phyloP scores from a whole-genome alignment of 2,113 vertebrate genomes.

The Tinamus guttatus region DNA sequence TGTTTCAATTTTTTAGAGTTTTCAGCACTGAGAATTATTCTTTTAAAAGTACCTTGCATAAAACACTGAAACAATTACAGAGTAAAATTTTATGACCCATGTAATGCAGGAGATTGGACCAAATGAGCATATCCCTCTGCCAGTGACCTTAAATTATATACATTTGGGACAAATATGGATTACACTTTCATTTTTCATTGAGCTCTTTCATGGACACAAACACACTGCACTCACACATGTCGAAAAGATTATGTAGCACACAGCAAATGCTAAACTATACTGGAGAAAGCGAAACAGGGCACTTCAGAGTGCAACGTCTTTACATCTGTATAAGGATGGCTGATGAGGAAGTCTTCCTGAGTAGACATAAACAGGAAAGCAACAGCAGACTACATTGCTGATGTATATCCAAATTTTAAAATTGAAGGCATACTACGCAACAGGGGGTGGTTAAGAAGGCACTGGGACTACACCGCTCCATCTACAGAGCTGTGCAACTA shows the following conservation, averaged over 20 bases:
- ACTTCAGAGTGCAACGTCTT: background rate
- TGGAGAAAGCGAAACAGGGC: background rate
- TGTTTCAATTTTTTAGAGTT: background rate
- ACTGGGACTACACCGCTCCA: background rate
- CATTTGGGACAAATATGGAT: background rate
- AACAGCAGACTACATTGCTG: background rate
- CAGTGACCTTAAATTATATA: background rate
- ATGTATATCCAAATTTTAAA: background rate
- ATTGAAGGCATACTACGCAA: background rate
- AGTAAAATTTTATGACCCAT: background rate
- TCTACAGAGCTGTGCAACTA: background rate
- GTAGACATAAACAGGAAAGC: background rate
- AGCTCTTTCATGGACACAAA: background rate
- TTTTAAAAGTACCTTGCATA: background rate
- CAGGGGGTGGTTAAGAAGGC: background rate
- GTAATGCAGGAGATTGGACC: background rate
- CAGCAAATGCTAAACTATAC: background rate
- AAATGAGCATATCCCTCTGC: background rate
- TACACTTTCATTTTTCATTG: background rate
- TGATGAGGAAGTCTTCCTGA: rapidly evolving
- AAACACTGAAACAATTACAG: background rate
- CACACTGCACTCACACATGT: background rate
- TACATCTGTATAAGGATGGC: background rate
- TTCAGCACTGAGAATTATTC: background rate
- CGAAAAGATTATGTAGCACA: background rate